Conservation (phyloP, 2,797 vertebrate species). For the Lagocephalus sceleratus region DNA sequence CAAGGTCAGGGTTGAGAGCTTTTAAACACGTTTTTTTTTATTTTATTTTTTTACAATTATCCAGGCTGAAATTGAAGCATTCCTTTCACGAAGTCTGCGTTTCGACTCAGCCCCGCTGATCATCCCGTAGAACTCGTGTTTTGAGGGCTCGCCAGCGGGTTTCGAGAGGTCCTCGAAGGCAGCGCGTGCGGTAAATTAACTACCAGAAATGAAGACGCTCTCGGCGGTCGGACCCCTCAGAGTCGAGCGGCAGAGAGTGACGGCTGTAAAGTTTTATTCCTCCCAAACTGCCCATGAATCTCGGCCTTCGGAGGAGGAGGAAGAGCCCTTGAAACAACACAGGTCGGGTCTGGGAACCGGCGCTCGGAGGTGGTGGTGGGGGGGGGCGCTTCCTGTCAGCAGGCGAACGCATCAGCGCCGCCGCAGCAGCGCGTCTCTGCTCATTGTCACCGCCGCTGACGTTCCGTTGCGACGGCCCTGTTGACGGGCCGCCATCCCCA, state of each 20-base stretch:
- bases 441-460: constrained; percentile 39
- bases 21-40: too few relatives aligned
- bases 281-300: constrained; percentile 24
- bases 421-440: constrained; percentile 22
- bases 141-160: too few relatives aligned
- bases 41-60: too few relatives aligned
- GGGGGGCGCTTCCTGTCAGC: constrained; percentile 10
- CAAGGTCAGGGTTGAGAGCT: too few relatives aligned
- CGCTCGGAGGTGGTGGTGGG: too few relatives aligned
- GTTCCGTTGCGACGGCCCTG: too few relatives aligned
- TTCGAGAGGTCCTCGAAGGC: too few relatives aligned
- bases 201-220: constrained; percentile 22
- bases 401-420: background rate
- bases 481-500: constrained; percentile 48
- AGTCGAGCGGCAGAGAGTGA: constrained; percentile 26
- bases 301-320: constrained; percentile 10
- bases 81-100: too few relatives aligned
- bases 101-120: too few relatives aligned
- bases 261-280: constrained; percentile 31
- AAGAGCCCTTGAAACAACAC: constrained; percentile 1
- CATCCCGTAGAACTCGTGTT: too few relatives aligned
- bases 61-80: too few relatives aligned
- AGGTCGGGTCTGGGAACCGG: too few relatives aligned
- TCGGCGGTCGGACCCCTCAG: constrained; percentile 13
- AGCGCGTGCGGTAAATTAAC: background rate